A percentile compares a stretch with the other conserved stretches of the same genome.
Evolutionary conservation across 2,888 invertebrate species (phyloP).

Genomic region (Macrostomum cliftonense): DNA sequence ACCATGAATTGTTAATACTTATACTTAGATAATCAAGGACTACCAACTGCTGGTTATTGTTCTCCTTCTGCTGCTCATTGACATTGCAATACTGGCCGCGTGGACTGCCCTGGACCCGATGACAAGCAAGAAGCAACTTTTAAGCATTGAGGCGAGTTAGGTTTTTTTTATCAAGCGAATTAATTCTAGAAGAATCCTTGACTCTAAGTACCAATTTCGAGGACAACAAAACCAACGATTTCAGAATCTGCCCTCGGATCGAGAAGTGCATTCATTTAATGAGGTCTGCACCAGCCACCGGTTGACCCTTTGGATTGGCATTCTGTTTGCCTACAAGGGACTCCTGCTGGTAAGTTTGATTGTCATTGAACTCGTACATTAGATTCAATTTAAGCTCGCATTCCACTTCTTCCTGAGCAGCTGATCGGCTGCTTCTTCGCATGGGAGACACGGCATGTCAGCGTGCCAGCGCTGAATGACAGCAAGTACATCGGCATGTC

Average conservation of each 20-base stretch:
- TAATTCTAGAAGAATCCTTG: too few species aligned
- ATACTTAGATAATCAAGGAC: slow-evolving; percentile 66
- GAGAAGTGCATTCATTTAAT: too few species aligned
- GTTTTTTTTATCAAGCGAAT: too few species aligned
- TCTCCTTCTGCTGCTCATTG: slow-evolving; percentile 63
- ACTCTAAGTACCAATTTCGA: too few species aligned
- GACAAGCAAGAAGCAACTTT: too few species aligned
- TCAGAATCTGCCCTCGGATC: too few species aligned
- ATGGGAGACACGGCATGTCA: slow-evolving; percentile 95
- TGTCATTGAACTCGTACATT: too few species aligned
- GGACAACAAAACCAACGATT: too few species aligned
- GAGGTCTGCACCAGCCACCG: slow-evolving; percentile 62
- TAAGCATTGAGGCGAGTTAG: too few species aligned
- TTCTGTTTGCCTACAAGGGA: slow-evolving; percentile 94
- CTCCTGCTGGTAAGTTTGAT: slow-evolving; percentile 59
- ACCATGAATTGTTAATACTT: too few species aligned
- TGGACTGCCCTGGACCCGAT: slow-evolving; percentile 78
- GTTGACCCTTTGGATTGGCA: slow-evolving; percentile 82
- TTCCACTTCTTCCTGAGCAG: slow-evolving; percentile 41
- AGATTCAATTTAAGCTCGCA: too few species aligned
- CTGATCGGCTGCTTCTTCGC: slow-evolving; percentile 94
- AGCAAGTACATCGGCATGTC: slow-evolving; percentile 93
- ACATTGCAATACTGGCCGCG: slow-evolving; percentile 74
- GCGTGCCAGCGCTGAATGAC: slow-evolving; percentile 91
- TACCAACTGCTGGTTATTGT: slow-evolving; percentile 90